A percentile compares a stretch with the other conserved stretches of the same genome.
Evolutionary conservation across 2,888 invertebrate species (phyloP).

Genomic region (Euclidia mi): DNA sequence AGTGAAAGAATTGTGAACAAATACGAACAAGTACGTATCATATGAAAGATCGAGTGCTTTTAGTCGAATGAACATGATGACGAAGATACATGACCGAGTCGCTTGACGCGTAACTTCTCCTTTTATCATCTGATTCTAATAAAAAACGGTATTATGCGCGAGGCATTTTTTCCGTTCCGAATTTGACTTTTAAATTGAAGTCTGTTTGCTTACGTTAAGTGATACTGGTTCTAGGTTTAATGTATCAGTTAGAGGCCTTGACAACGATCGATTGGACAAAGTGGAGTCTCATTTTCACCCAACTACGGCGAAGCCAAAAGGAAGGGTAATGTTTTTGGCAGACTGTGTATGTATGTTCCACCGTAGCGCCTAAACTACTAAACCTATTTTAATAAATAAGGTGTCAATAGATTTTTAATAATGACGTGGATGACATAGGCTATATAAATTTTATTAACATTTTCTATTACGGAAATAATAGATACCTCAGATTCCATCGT

Average conservation of each 20-base stretch:
- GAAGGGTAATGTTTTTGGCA: too few species aligned
- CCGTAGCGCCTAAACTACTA: too few species aligned
- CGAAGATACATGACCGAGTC: constrained; percentile 50
- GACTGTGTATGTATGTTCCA: too few species aligned
- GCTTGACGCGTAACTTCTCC: constrained; percentile 41
- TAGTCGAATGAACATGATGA: constrained; percentile 69
- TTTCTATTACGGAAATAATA: too few species aligned
- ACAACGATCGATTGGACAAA: background rate
- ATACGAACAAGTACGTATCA: constrained; percentile 58
- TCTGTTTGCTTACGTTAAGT: background rate
- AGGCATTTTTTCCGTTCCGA: constrained; percentile 1
- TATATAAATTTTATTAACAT: too few species aligned
- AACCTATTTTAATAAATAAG: too few species aligned
- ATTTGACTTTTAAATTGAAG: constrained; percentile 3
- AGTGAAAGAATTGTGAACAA: constrained; percentile 68
- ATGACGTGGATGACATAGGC: too few species aligned
- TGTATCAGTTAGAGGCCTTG: background rate
- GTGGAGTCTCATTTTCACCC: background rate
- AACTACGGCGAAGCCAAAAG: too few species aligned
- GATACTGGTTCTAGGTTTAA: background rate
- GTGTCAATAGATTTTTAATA: too few species aligned
- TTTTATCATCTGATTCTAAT: constrained; percentile 18
- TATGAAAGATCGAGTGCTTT: constrained; percentile 73
- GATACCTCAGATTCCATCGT: too few species aligned
- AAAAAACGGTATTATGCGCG: background rate